Conservation (phyloP, 2,888 invertebrate species). For the Athalia circularis region DNA sequence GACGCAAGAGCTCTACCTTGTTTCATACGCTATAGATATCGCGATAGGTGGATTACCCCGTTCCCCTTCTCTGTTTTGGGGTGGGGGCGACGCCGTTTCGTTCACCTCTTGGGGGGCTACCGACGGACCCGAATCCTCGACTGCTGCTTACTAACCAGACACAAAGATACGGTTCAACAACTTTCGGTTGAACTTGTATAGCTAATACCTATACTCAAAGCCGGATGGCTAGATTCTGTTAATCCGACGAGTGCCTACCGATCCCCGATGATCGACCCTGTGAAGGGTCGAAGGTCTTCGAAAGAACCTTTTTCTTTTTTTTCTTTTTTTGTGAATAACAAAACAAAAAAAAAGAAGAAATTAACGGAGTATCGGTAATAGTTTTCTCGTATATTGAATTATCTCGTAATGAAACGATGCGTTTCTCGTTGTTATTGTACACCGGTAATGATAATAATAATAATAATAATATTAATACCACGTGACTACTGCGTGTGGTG, state of each 20-base stretch:
- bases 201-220: neutral
- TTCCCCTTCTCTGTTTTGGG: neutral
- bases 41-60: neutral
- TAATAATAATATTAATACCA: neutral
- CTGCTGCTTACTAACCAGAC: neutral
- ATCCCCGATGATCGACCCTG: no score
- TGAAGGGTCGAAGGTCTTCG: no score
- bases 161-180: constrained; percentile 35
- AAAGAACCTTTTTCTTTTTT: no score
- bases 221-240: no score
- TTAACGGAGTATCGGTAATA: neutral
- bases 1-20: no score
- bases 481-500: constrained; percentile 32
- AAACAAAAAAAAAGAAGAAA: no score
- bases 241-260: no score
- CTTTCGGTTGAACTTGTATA: neutral
- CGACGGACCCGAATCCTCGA: constrained; percentile 7
- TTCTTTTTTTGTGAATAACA: no score
- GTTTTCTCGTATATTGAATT: neutral
- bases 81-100: constrained; percentile 32
- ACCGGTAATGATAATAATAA: neutral
- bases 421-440: neutral
- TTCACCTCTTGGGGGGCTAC: constrained; percentile 40
- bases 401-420: neutral
- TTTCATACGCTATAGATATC: no score